These are phyloP conservation scores for Chaetura pelagica DNA, from an alignment of 2,113 vertebrate species.

Conservation along the genomic window DNA sequence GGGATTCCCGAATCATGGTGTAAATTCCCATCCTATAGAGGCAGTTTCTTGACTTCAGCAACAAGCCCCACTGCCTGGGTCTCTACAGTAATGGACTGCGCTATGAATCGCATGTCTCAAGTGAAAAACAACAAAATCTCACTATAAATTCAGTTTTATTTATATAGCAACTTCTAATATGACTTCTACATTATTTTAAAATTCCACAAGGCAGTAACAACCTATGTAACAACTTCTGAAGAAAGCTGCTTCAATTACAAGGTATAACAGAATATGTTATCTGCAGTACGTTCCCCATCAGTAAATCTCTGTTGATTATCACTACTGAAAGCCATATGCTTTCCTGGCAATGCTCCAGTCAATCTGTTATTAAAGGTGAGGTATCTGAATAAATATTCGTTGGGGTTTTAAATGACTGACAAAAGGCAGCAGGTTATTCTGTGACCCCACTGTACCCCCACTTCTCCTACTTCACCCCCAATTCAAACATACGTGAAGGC, in stretches of 20 bases:
- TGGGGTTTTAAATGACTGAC: neutral
- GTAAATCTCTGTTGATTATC: neutral
- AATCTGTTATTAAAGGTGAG: neutral
- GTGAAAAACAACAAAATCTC: neutral
- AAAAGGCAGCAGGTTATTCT: neutral
- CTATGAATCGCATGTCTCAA: neutral
- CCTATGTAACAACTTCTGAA: neutral
- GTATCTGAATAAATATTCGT: neutral
- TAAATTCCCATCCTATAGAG: neutral
- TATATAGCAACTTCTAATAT: neutral
- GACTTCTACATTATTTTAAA: neutral
- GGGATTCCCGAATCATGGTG: accelerated
- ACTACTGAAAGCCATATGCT: neutral
- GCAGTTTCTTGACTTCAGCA: neutral
- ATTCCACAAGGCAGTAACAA: neutral
- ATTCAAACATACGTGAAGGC: neutral
- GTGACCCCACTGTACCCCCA: neutral
- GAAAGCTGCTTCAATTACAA: neutral
- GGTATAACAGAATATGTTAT: neutral
- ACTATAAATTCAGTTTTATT: neutral
- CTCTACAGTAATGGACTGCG: neutral
- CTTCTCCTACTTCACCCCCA: neutral
- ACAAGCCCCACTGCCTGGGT: neutral
- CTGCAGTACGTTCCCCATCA: accelerated
- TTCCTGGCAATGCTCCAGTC: neutral